Evolutionary conservation across 2,797 vertebrate species (phyloP).

Genomic region (Enteromius treurensis): DNA sequence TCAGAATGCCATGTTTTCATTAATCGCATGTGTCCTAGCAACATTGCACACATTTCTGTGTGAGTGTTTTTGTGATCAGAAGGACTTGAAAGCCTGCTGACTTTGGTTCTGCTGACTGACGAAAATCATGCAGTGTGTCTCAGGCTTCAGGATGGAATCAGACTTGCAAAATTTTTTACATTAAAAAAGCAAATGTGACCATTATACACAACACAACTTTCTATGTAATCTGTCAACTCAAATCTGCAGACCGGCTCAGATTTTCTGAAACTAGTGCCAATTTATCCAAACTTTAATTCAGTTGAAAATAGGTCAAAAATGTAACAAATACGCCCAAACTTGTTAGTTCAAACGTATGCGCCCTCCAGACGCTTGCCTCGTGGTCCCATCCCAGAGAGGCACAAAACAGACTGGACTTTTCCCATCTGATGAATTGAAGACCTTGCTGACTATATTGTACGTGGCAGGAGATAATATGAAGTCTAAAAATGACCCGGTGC

Average conservation of each 20-base stretch:
- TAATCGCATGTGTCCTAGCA: no score
- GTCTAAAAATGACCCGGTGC: slow-evolving; percentile 1
- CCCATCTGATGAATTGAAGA: background rate
- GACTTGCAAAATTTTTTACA: background rate
- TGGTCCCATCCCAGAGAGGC: no score
- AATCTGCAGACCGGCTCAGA: background rate
- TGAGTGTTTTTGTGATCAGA: no score
- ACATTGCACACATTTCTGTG: no score
- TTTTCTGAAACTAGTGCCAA: background rate
- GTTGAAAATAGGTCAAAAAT: background rate
- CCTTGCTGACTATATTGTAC: background rate
- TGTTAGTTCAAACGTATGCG: no score
- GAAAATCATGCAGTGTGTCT: no score
- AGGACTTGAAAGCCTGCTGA: no score
- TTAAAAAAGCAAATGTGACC: background rate
- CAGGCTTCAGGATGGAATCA: background rate
- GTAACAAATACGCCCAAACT: no score
- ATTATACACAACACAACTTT: background rate
- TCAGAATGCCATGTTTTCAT: no score
- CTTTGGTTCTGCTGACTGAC: no score
- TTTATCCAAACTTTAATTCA: background rate
- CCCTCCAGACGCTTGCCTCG: no score
- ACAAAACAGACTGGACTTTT: no score
- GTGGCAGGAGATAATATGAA: background rate
- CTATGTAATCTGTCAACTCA: background rate